Evolutionary conservation across 2,888 invertebrate genomes (phyloP).

Genomic region (Drosophila sordidula): DNA sequence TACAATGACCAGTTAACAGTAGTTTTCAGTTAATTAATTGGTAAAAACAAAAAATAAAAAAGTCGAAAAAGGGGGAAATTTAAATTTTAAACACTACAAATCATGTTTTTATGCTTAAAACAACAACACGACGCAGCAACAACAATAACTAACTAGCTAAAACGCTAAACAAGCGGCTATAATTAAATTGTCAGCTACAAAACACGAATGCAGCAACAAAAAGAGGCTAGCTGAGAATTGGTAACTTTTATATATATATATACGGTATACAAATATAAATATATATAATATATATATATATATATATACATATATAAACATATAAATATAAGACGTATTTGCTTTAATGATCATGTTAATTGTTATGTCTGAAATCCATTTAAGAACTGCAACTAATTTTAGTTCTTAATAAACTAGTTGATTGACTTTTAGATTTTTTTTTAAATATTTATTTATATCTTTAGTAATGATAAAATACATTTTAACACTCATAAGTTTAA

Average conservation of each 20-base stretch:
- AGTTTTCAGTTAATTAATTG: conserved; percentile 72
- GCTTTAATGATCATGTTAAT: too few species aligned
- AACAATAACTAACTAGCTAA: conserved; percentile 19
- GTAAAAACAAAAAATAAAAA: conserved; percentile 15
- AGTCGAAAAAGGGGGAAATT: conserved; percentile 44
- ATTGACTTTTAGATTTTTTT: too few species aligned
- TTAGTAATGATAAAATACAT: too few species aligned
- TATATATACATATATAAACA: not conserved
- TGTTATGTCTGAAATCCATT: not conserved
- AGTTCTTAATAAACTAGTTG: too few species aligned
- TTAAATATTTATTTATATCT: too few species aligned
- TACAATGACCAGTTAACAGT: conserved; percentile 63
- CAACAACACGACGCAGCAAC: conserved; percentile 27
- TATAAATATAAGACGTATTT: not conserved
- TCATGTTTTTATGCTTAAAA: conserved; percentile 57
- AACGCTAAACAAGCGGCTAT: conserved; percentile 28
- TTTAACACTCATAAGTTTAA: too few species aligned
- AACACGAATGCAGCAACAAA: conserved; percentile 3
- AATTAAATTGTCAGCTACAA: conserved; percentile 58
- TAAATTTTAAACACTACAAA: conserved; percentile 55
- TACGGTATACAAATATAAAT: not conserved
- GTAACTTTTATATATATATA: not conserved
- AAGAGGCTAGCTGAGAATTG: not conserved
- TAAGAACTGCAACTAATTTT: conserved; percentile 1
- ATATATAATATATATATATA: not conserved